Evolutionary conservation across 2,888 invertebrate species (phyloP), one percentile per base, ranked within the genome.

Genomic region (Sycophila texana): DNA sequence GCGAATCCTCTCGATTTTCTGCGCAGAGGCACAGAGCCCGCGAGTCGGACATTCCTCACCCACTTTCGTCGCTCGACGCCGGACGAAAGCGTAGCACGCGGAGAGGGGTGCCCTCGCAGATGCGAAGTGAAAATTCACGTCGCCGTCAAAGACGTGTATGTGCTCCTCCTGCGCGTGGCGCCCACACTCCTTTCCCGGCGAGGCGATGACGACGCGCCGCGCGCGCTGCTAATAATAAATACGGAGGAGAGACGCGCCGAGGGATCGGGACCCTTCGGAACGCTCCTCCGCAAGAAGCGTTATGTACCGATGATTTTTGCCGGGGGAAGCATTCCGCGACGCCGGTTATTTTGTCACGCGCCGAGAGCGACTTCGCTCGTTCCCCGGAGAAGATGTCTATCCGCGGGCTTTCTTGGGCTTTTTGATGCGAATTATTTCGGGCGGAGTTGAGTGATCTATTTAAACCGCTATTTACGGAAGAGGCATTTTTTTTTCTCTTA

Each of bases 181-280:
- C 16, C 22, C 26, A 26, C 26, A 10, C 60, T 60, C 26, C 30
- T 70, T 74, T 74, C 74, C 65, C 30, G 14, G 74, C 30, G 22
- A 74, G 73, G 60, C 55, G 79, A 71, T 72, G 72, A 67, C 22
- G 63, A 57, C 18, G 30, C 55, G 65, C 26, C 70, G 76, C 80
- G 57, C 18, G 30, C 55, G 65, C 26, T 73, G 76, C 80, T 80
- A 80, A 80, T 80, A 80, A 80, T 80, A 80, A 76, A 72, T 20
- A 39, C 68, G 7, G 47, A 10, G 58, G 12, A n/a, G 12, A 4
- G 22, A 47, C 20, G 7, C 4, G 0, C 18, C 18, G 65, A 65
- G 49, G 20, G 16, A 49, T 39, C 39, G 39, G 39, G 39, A 4
- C 39, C 10, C 39, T 39, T 10, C 39, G 39, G 7, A 39, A 39